Evolutionary conservation across 2,797 vertebrate genomes (phyloP).

Genomic region (Poecilia velifera): DNA sequence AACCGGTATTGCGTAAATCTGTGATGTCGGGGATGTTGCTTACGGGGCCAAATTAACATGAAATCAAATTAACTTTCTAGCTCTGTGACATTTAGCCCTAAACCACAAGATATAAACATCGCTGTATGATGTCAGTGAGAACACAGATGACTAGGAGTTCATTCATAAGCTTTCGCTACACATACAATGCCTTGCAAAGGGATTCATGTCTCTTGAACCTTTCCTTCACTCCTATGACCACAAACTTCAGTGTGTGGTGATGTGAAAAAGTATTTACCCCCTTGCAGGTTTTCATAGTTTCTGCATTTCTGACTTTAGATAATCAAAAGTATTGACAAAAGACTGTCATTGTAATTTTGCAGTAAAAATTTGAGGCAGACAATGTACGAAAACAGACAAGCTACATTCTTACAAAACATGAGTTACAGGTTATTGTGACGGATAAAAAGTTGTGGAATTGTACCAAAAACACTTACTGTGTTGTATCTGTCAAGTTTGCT

Average conservation of each 20-base stretch:
- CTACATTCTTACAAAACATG: background rate
- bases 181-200: background rate
- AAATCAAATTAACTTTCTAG: constrained; percentile 2
- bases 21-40: constrained; percentile 26
- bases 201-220: background rate
- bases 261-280: background rate
- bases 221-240: background rate
- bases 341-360: no score
- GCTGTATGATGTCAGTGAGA: constrained; percentile 11
- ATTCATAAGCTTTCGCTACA: background rate
- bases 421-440: background rate
- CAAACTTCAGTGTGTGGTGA: background rate
- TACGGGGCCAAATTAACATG: constrained; percentile 4
- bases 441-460: background rate
- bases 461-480: background rate
- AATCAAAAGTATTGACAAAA: background rate
- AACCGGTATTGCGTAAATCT: constrained; percentile 19
- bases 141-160: background rate
- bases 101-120: constrained; percentile 5
- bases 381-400: background rate
- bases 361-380: background rate
- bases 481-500: background rate
- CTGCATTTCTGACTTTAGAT: background rate
- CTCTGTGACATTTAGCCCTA: constrained; percentile 31
- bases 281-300: background rate